Evolutionary conservation across 2,888 invertebrate species (phyloP), one percentile per base, ranked within the genome.

Genomic region (Ochropacha duplaris): DNA sequence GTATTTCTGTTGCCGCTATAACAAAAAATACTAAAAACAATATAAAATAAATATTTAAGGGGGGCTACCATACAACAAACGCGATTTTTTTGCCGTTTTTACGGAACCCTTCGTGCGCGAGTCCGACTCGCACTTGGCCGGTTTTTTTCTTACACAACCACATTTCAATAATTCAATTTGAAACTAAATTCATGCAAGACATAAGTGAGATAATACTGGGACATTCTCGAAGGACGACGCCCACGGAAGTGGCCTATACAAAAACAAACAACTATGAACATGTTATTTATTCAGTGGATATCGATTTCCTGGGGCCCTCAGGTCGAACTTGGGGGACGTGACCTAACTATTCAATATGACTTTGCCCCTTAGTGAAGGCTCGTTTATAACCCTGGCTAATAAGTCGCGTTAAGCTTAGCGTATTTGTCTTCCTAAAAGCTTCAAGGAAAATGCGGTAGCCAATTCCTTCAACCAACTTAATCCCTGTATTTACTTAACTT

Each of bases 261-360:
- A 71, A 72, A 68, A 62, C 66, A 64, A 69, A 69, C 63, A 64
- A 64, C 44, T 44, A 58, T 64, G 65, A 61, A 67, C 54, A 65
- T 62, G 64, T 78, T 72, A 79, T 76, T 81, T 78, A 81, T 82
- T 81, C 79, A 80, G 61, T 58, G 56, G 62, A 56, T 76, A 81
- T 81, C 72, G 81, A 82, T 75, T 71, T 68, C 54, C 39, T 34
- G 52, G 49, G 52, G 50, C 54, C 59, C 62, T 39, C 51, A 16
- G 51, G 28, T 26, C 56, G 56, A 28, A 52, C 68, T 59, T 64
- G 34, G 54, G 65, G 68, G 66, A 74, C 79, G 79, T 78, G 80
- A 69, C 70, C 65, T 65, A 66, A 66, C 66, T 72, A 59, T 61
- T 58, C 61, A 71, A 71, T 59, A 54, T 56, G 64, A 67, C 64